These are phyloP conservation scores for Sinocyclocheilus grahami DNA, from an alignment of 2,113 vertebrate species.

Conservation along the genomic window DNA sequence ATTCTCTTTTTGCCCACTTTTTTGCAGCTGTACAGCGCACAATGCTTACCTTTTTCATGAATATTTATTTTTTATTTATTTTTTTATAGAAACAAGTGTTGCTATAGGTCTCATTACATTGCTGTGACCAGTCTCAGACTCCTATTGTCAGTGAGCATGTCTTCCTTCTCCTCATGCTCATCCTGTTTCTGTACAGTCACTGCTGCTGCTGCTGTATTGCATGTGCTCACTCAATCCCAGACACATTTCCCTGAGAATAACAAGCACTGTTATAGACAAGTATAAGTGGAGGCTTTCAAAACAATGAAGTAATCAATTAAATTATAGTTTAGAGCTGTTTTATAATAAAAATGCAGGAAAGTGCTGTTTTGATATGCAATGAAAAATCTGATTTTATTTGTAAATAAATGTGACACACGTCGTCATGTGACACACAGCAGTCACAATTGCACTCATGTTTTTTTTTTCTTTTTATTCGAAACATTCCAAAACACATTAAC, in stretches of 20 bases:
- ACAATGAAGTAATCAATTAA: not conserved
- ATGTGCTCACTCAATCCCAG: not conserved
- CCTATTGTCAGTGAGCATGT: not conserved
- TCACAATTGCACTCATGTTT: too few species aligned
- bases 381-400: not conserved
- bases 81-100: not conserved
- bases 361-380: not conserved
- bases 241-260: not conserved
- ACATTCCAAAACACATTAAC: too few species aligned
- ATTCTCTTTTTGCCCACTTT: not conserved
- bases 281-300: not conserved
- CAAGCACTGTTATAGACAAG: not conserved
- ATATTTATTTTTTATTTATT: not conserved
- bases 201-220: not conserved
- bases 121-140: not conserved
- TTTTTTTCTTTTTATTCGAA: too few species aligned
- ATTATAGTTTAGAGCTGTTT: not conserved
- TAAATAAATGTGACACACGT: not conserved
- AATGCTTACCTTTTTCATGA: not conserved
- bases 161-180: not conserved
- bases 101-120: not conserved
- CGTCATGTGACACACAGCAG: too few species aligned
- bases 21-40: not conserved
- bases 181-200: constrained; percentile 8
- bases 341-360: not conserved